A percentile compares a stretch with the other conserved stretches of the same genome.
phyloP scores from a whole-genome alignment of 2,797 vertebrate genomes.

The Apogon talboti region DNA sequence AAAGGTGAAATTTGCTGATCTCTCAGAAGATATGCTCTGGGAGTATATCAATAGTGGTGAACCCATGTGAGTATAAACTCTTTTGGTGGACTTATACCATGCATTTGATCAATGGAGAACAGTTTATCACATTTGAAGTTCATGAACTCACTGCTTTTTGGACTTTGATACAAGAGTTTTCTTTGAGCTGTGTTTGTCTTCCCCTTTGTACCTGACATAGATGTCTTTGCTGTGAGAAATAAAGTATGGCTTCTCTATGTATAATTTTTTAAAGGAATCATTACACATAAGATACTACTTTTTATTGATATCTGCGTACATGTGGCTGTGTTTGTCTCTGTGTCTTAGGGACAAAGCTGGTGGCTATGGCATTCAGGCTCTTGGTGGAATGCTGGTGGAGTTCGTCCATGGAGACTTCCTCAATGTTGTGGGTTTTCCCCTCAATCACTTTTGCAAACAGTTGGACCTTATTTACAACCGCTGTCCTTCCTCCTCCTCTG shows the following conservation, averaged over 20 bases:
- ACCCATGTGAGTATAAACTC: conserved; percentile 90
- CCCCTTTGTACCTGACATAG: not conserved
- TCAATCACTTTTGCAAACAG: conserved; percentile 95
- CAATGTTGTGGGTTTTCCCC: conserved; percentile 95
- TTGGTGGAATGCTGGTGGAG: conserved; percentile 96
- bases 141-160: conserved; percentile 60
- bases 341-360: conserved; percentile 94
- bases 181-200: conserved; percentile 53
- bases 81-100: conserved; percentile 6
- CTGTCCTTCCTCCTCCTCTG: conserved; percentile 37
- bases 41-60: conserved; percentile 96
- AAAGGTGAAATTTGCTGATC: conserved; percentile 92
- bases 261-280: too few relatives aligned
- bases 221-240: conserved; percentile 1
- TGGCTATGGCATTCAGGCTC: conserved; percentile 95
- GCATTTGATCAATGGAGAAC: conserved; percentile 9
- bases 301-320: not conserved
- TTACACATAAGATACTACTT: not conserved
- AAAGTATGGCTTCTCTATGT: not conserved
- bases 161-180: conserved; percentile 61
- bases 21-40: conserved; percentile 94
- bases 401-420: conserved; percentile 92
- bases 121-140: conserved; percentile 14
- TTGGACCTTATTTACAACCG: conserved; percentile 84
- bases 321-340: conserved; percentile 12